These are phyloP conservation scores for Lepidochrysops patricia DNA, from an alignment of 2,888 invertebrate species.

Conservation along the genomic window DNA sequence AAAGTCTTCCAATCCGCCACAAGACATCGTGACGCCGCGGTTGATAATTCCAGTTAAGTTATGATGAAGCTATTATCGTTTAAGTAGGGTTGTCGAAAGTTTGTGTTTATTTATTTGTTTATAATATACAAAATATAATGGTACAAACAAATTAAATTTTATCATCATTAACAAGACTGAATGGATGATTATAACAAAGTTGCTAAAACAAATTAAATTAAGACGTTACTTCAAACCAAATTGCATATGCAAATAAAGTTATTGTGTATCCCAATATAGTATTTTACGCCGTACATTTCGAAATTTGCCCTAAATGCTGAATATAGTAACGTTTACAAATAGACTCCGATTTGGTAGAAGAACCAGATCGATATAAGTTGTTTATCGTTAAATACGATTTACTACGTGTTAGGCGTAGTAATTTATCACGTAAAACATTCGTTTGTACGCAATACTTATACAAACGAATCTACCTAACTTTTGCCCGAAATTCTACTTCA, in stretches of 20 bases:
- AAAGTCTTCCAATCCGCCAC: neutral
- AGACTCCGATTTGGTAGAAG: neutral
- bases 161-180: too few species aligned
- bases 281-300: neutral
- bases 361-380: slow-evolving; percentile 2
- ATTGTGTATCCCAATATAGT: slow-evolving; percentile 14
- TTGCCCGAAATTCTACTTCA: too few species aligned
- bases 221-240: too few species aligned
- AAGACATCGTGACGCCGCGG: neutral
- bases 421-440: neutral
- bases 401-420: neutral
- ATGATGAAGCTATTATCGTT: slow-evolving; percentile 46
- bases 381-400: neutral
- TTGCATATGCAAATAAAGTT: too few species aligned
- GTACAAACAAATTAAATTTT: too few species aligned
- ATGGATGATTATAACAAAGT: too few species aligned
- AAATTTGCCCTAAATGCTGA: neutral
- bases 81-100: slow-evolving; percentile 11
- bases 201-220: too few species aligned
- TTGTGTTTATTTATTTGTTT: too few species aligned
- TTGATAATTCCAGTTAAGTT: slow-evolving; percentile 40
- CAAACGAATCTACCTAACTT: too few species aligned
- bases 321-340: slow-evolving; percentile 1
- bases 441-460: neutral
- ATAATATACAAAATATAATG: too few species aligned